These are phyloP conservation scores for Odocoileus hemionus DNA, from an alignment of 2,113 vertebrate genomes.

Conservation along the genomic window DNA sequence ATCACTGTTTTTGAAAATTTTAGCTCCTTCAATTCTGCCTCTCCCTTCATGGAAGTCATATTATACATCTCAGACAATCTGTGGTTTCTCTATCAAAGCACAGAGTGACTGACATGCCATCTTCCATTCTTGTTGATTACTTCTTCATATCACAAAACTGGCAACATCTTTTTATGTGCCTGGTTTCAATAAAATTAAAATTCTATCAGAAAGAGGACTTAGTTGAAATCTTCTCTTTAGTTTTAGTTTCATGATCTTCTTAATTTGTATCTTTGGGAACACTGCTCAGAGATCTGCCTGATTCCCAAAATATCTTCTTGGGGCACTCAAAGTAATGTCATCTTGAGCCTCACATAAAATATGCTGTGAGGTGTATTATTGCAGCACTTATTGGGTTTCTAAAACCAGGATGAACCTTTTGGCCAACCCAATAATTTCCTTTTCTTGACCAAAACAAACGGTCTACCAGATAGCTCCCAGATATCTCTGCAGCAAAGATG, in stretches of 20 bases:
- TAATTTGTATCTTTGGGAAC: neutral
- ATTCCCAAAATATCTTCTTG: neutral
- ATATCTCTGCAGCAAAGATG: neutral
- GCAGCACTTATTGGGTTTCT: neutral
- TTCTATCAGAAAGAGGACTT: neutral
- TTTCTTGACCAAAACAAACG: neutral
- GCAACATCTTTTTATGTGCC: slow-evolving; percentile 15
- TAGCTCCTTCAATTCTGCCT: neutral
- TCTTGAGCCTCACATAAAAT: neutral
- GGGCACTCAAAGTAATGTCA: neutral
- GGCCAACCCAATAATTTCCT: neutral
- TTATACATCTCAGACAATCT: neutral
- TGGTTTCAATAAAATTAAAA: slow-evolving; percentile 34
- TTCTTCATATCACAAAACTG: slow-evolving; percentile 22
- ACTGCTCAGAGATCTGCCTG: neutral
- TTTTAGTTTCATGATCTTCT: neutral
- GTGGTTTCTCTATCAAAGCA: slow-evolving; percentile 12
- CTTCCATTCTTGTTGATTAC: slow-evolving; percentile 20
- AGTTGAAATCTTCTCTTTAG: slow-evolving; percentile 27
- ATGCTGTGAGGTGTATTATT: neutral
- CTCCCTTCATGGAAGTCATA: neutral
- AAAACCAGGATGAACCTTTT: neutral
- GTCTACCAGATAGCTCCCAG: neutral
- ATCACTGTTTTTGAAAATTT: slow-evolving; percentile 1
- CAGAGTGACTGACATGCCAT: neutral